Conservation (phyloP, 2,888 invertebrate species). For the Thecocarcelia acutangulata region DNA sequence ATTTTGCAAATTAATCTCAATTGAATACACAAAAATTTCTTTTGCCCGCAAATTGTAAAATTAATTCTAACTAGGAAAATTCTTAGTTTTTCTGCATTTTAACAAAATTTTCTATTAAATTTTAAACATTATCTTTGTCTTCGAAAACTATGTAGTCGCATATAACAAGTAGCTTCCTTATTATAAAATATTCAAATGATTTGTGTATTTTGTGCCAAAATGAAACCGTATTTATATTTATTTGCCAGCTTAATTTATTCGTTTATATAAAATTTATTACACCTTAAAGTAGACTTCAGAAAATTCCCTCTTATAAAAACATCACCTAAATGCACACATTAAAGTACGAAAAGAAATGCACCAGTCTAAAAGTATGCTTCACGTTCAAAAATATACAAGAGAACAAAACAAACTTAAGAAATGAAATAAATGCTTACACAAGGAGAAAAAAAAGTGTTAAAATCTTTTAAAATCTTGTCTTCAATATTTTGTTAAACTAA, state of each 20-base stretch:
- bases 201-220: not conserved
- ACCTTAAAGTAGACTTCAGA: conserved; percentile 18
- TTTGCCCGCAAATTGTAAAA: too few species aligned
- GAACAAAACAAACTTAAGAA: not conserved
- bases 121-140: too few species aligned
- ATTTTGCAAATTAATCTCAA: too few species aligned
- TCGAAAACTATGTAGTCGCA: too few species aligned
- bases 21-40: too few species aligned
- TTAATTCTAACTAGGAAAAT: too few species aligned
- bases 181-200: not conserved
- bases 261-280: not conserved
- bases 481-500: conserved; percentile 51
- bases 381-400: conserved; percentile 17
- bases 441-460: conserved; percentile 45
- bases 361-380: conserved; percentile 47
- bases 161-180: not conserved
- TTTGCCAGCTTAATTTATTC: conserved; percentile 23
- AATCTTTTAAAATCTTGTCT: conserved; percentile 59
- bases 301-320: conserved; percentile 5
- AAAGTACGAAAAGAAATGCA: not conserved
- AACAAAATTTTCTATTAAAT: too few species aligned
- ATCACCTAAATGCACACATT: conserved; percentile 22
- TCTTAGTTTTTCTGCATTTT: too few species aligned
- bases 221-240: not conserved
- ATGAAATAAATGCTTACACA: conserved; percentile 34